Evolutionary conservation across 2,888 invertebrate genomes (phyloP).

Genomic region (Lissocephala sabroskyi): DNA sequence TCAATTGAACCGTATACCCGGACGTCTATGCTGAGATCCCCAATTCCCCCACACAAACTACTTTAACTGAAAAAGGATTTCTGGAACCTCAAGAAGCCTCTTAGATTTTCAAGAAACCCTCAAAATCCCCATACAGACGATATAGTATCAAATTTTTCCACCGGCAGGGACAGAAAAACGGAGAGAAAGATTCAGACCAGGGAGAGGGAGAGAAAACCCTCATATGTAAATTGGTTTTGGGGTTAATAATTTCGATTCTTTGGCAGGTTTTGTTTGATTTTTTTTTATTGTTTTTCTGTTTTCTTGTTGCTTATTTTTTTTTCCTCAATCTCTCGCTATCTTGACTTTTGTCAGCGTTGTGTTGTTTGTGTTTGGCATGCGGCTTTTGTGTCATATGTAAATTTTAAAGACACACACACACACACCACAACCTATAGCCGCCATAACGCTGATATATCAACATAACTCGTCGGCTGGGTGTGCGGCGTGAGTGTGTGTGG

Average conservation of each 20-base stretch:
- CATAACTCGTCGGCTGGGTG: slow-evolving; percentile 10
- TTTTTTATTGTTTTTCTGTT: background rate
- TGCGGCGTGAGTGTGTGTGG: too few relatives aligned
- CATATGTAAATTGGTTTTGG: slow-evolving; percentile 13
- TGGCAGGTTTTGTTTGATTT: slow-evolving; percentile 19
- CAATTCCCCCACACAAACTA: too few relatives aligned
- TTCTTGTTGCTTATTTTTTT: background rate
- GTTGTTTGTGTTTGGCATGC: too few relatives aligned
- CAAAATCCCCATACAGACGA: too few relatives aligned
- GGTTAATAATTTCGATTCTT: slow-evolving; percentile 38
- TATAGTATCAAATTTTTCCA: too few relatives aligned
- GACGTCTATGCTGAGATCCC: too few relatives aligned
- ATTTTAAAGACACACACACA: slow-evolving; percentile 40
- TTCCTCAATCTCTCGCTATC: too few relatives aligned
- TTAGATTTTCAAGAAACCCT: background rate
- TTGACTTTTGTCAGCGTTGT: too few relatives aligned
- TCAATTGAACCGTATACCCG: too few relatives aligned
- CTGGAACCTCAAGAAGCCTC: background rate
- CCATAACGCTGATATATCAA: slow-evolving; percentile 15
- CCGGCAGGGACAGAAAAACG: too few relatives aligned
- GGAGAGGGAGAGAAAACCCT: too few relatives aligned
- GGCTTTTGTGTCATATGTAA: slow-evolving; percentile 45
- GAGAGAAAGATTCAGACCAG: too few relatives aligned
- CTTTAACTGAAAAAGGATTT: background rate
- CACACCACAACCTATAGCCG: slow-evolving; percentile 6